Conservation (phyloP, 35 echinoderm and acorn worm genomes). For the Stichopus chloronotus region DNA sequence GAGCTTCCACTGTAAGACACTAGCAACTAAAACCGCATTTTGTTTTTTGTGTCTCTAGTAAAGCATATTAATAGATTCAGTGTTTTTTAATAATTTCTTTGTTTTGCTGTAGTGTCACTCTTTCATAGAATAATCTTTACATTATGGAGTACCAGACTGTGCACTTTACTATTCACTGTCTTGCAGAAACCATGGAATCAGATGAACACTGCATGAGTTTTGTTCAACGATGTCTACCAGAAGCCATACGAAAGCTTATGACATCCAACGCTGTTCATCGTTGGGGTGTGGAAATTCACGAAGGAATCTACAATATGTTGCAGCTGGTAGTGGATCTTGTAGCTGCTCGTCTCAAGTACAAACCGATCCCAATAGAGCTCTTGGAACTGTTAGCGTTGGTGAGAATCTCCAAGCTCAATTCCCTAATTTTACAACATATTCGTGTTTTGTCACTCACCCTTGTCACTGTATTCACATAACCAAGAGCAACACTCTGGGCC, state of each 20-base stretch:
- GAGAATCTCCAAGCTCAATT: neutral
- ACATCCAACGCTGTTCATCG: slow-evolving; percentile 95
- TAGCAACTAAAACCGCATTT: too few relatives aligned
- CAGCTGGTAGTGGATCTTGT: slow-evolving; percentile 77
- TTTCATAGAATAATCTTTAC: too few relatives aligned
- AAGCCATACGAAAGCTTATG: slow-evolving; percentile 94
- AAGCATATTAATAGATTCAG: too few relatives aligned
- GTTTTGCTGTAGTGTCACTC: too few relatives aligned
- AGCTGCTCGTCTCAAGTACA: slow-evolving; percentile 82
- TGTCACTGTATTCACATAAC: neutral
- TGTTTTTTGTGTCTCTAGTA: too few relatives aligned
- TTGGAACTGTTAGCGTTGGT: slow-evolving; percentile 79
- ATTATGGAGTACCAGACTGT: too few relatives aligned
- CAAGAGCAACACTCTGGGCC: neutral
- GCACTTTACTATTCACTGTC: too few relatives aligned
- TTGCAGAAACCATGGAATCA: slow-evolving; percentile 66
- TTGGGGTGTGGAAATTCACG: slow-evolving; percentile 93
- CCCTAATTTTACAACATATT: neutral
- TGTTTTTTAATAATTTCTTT: too few relatives aligned
- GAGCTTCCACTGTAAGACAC: too few relatives aligned
- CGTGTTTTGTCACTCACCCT: neutral
- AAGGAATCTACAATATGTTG: slow-evolving; percentile 96
- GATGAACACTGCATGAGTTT: slow-evolving; percentile 93
- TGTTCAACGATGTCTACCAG: slow-evolving; percentile 91
- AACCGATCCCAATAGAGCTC: slow-evolving; percentile 81